A percentile compares a stretch with the other conserved stretches of the same genome.
Conservation (phyloP, 2,888 invertebrate species). For the Nasonovia ribisnigri region DNA sequence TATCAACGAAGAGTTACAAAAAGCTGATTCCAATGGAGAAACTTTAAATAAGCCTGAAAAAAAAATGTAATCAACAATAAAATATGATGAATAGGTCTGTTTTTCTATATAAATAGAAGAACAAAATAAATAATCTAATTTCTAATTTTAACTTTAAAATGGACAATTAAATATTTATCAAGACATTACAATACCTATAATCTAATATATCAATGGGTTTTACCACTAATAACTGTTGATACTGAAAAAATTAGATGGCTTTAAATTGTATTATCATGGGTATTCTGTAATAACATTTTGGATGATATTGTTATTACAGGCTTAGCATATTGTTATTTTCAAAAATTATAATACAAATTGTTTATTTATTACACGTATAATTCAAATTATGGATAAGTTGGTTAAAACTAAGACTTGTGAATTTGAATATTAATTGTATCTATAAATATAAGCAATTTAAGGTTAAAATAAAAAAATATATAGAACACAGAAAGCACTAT, state of each 20-base stretch:
- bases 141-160: conserved; percentile 1
- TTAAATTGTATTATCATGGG: neutral
- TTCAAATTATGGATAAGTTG: neutral
- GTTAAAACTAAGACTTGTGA: neutral
- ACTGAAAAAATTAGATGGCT: neutral
- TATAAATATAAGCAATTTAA: neutral
- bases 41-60: conserved; percentile 48
- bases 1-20: conserved; percentile 27
- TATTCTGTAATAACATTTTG: neutral
- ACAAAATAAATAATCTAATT: neutral
- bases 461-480: neutral
- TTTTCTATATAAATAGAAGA: neutral
- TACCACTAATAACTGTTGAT: neutral
- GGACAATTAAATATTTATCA: conserved; percentile 2
- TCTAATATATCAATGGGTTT: conserved; percentile 20
- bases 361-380: neutral
- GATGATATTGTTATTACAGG: neutral
- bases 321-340: neutral
- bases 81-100: neutral
- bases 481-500: neutral
- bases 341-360: neutral
- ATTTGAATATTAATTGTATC: neutral
- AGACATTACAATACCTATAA: neutral
- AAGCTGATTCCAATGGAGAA: conserved; percentile 32
- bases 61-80: neutral